Percentiles rank a stretch among this genome's conserved stretches.
Evolutionary conservation across 2,888 invertebrate species (phyloP).

Genomic region (Hipparchia sbordonii): DNA sequence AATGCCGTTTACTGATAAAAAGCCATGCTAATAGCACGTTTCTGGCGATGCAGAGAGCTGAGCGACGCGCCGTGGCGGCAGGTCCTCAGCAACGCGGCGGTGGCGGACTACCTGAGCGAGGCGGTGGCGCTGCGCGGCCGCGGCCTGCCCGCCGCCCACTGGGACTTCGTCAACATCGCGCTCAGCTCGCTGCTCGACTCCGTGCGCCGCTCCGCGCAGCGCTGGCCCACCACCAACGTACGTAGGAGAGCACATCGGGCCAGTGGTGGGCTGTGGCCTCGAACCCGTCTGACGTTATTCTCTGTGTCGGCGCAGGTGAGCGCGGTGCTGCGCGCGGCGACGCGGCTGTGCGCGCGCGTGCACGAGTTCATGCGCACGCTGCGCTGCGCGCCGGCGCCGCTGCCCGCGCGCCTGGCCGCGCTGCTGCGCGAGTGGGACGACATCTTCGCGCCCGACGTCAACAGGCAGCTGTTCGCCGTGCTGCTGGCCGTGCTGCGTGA

Average conservation of each 20-base stretch:
- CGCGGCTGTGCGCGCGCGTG: slow-evolving; percentile 69
- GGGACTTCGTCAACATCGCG: slow-evolving; percentile 90
- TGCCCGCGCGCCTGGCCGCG: slow-evolving; percentile 56
- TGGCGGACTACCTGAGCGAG: slow-evolving; percentile 46
- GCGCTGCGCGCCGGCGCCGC: slow-evolving; percentile 47
- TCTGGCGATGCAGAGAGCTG: slow-evolving; percentile 40
- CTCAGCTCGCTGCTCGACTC: slow-evolving; percentile 86
- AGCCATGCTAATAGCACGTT: too few relatives aligned
- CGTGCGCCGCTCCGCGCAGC: slow-evolving; percentile 57
- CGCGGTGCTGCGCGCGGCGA: slow-evolving; percentile 75
- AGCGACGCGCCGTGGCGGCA: slow-evolving; percentile 42
- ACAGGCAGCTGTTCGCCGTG: slow-evolving; percentile 74
- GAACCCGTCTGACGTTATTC: too few relatives aligned
- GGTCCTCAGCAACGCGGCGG: slow-evolving; percentile 49
- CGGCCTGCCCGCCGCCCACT: slow-evolving; percentile 77
- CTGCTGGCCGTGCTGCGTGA: slow-evolving; percentile 51
- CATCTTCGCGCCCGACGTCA: slow-evolving; percentile 87
- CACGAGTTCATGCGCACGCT: slow-evolving; percentile 62
- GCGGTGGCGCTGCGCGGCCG: slow-evolving; percentile 40
- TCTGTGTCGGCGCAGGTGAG: slow-evolving; percentile 60
- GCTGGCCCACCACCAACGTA: slow-evolving; percentile 79
- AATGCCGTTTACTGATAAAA: too few relatives aligned
- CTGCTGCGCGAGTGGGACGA: slow-evolving; percentile 89
- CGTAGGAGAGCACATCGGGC: too few relatives aligned
- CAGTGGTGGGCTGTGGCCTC: too few relatives aligned